A percentile compares a stretch with the other conserved stretches of the same genome.
Conservation (phyloP, 1,140 invertebrate genomes). For the Caenorhabditis tropicalis region DNA sequence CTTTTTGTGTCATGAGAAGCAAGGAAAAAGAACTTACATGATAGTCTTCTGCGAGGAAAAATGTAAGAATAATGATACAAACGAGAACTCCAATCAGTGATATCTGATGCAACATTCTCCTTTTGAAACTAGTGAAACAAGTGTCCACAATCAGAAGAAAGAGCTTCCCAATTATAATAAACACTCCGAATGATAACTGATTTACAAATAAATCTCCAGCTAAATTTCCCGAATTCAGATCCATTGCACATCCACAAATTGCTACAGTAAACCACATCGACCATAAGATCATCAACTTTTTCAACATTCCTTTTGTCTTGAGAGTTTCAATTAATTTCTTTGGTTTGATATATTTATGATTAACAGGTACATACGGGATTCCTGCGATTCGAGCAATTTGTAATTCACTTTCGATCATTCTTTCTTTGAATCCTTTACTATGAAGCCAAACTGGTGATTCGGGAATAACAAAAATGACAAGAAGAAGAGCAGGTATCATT, state of each 20-base stretch:
- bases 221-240: conserved; percentile 66
- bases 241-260: conserved; percentile 69
- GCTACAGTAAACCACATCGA: conserved; percentile 63
- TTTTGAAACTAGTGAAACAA: no score
- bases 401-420: conserved; percentile 64
- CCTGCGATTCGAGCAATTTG: conserved; percentile 66
- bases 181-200: conserved; percentile 66
- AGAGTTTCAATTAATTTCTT: neutral
- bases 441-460: conserved; percentile 69
- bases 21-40: no score
- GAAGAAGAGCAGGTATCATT: conserved; percentile 64
- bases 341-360: conserved; percentile 38
- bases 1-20: no score
- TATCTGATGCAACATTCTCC: no score
- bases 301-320: conserved; percentile 36
- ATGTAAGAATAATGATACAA: no score
- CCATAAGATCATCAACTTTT: conserved; percentile 54
- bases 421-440: conserved; percentile 2
- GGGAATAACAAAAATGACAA: conserved; percentile 68
- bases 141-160: conserved; percentile 47
- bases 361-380: conserved; percentile 56
- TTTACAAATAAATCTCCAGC: conserved; percentile 67
- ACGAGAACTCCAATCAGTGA: no score
- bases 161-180: conserved; percentile 68
- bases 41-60: no score